phyloP scores from a whole-genome alignment of 2,888 invertebrate species.

The Polyommatus iphigenia region DNA sequence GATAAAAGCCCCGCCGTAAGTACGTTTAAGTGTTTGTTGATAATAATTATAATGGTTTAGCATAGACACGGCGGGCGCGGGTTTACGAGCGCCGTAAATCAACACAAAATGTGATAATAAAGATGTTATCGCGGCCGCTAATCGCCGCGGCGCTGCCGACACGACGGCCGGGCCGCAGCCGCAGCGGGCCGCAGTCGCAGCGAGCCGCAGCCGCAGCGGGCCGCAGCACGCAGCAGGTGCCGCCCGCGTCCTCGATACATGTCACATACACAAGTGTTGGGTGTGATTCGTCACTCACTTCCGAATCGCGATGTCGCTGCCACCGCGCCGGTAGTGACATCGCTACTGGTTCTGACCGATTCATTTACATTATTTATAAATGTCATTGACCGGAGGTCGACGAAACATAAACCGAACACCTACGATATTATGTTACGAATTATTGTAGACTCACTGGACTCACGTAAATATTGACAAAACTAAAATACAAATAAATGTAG shows the following conservation, averaged over 20 bases:
- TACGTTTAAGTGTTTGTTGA: constrained; percentile 2
- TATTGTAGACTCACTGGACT: not conserved
- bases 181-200: not conserved
- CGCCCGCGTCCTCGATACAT: too few species aligned
- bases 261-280: not conserved
- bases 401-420: not conserved
- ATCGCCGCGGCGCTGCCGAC: not conserved
- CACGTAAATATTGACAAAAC: not conserved
- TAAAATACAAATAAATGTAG: not conserved
- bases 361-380: not conserved
- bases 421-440: not conserved
- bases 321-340: not conserved
- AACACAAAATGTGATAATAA: constrained; percentile 11
- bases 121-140: not conserved
- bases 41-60: constrained; percentile 7
- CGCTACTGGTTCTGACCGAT: not conserved
- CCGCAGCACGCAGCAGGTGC: not conserved
- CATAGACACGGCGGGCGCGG: not conserved
- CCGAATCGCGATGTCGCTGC: not conserved
- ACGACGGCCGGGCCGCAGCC: not conserved
- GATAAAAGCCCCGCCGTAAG: not conserved
- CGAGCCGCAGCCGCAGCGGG: not conserved
- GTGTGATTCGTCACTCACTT: not conserved
- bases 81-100: constrained; percentile 15
- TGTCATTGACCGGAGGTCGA: not conserved